phyloP scores from a whole-genome alignment of 2,797 vertebrate genomes.

The Lacerta agilis region DNA sequence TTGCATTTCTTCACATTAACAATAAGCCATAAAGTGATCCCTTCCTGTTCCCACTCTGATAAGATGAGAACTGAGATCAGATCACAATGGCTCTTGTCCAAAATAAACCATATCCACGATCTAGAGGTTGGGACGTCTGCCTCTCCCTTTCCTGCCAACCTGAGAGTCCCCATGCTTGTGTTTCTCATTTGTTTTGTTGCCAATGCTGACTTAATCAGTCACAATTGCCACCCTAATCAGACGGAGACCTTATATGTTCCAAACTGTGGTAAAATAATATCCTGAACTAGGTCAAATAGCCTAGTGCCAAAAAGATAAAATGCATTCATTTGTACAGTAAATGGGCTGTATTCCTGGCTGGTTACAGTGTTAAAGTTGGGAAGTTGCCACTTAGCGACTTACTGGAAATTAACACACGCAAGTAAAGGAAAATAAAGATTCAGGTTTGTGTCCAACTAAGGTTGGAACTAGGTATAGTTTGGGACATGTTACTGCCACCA shows the following conservation, averaged over 20 bases:
- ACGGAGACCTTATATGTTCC: constrained; percentile 6
- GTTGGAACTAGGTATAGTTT: background rate
- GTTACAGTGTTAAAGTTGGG: constrained; percentile 22
- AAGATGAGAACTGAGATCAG: constrained; percentile 29
- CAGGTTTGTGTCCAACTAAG: background rate
- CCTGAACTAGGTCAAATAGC: constrained; percentile 8
- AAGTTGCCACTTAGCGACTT: constrained; percentile 14
- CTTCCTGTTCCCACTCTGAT: constrained; percentile 7
- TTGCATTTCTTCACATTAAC: constrained; percentile 20
- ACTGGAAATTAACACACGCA: background rate
- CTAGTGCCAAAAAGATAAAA: constrained; percentile 25
- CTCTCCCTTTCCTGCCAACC: constrained; percentile 61
- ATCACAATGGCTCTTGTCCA: constrained; percentile 50
- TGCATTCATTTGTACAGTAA: background rate
- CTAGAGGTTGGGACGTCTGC: constrained; percentile 47
- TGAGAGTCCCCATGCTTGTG: constrained; percentile 41
- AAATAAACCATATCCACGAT: constrained; percentile 59
- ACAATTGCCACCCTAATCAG: background rate
- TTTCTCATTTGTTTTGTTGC: constrained; percentile 54
- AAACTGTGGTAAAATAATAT: background rate
- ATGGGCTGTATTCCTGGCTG: background rate
- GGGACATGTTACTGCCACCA: background rate
- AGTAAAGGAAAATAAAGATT: background rate
- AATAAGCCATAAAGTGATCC: constrained; percentile 6
- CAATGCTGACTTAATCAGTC: constrained; percentile 39